Percentiles rank a stretch among this genome's conserved stretches.
Evolutionary conservation across 2,113 vertebrate genomes (phyloP).

Genomic region (Oryzias melastigma): DNA sequence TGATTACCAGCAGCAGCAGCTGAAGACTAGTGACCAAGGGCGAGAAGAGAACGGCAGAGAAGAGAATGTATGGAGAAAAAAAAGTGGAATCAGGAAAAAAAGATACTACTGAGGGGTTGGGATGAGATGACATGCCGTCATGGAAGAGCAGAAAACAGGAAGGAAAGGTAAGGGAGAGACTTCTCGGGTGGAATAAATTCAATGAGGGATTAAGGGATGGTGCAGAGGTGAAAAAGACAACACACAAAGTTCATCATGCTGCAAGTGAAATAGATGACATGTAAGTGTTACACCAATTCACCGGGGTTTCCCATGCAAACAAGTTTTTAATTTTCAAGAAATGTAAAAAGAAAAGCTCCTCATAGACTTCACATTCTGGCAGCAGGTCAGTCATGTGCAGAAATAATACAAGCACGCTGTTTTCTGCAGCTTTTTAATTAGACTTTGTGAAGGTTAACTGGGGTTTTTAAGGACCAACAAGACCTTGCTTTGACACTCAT

Average conservation of each 20-base stretch:
- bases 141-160: slow-evolving; percentile 10
- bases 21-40: slow-evolving; percentile 46
- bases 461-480: slow-evolving; percentile 63
- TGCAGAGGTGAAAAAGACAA: slow-evolving; percentile 23
- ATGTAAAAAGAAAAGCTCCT: slow-evolving; percentile 1
- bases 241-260: slow-evolving; percentile 13
- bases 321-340: slow-evolving; percentile 16
- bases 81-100: slow-evolving; percentile 14
- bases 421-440: slow-evolving; percentile 33
- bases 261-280: slow-evolving; percentile 16
- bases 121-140: slow-evolving; percentile 30
- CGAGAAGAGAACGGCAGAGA: slow-evolving; percentile 21
- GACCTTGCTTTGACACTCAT: slow-evolving; percentile 63
- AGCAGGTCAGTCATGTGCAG: slow-evolving; percentile 28
- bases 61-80: slow-evolving; percentile 5
- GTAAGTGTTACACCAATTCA: slow-evolving; percentile 15
- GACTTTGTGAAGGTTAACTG: slow-evolving; percentile 71
- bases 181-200: slow-evolving; percentile 52
- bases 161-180: slow-evolving; percentile 40
- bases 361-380: slow-evolving; percentile 4
- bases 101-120: slow-evolving; percentile 28
- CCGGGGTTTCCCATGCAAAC: slow-evolving; percentile 21
- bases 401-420: slow-evolving; percentile 23
- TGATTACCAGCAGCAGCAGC: slow-evolving; percentile 58
- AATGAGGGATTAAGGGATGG: slow-evolving; percentile 60